Evolutionary conservation across 2,888 invertebrate species (phyloP).

Genomic region (Nomada ruficornis): DNA sequence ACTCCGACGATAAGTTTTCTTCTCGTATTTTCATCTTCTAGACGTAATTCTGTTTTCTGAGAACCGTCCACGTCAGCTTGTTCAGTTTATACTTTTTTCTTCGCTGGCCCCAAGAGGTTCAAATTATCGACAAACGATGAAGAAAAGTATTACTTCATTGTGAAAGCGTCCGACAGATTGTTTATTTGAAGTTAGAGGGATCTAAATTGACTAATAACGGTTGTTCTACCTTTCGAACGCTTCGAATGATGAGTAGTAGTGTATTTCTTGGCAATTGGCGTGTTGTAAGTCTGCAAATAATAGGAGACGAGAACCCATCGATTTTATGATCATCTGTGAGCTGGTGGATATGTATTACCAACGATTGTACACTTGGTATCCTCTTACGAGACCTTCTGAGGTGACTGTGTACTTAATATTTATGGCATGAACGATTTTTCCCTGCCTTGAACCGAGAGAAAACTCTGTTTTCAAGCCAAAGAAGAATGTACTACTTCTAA

Average conservation of each 20-base stretch:
- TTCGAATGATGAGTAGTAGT: not conserved
- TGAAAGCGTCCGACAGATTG: not conserved
- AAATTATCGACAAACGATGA: too few relatives aligned
- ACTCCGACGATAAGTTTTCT: not conserved
- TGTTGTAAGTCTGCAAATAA: slow-evolving; percentile 33
- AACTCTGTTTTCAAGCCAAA: too few relatives aligned
- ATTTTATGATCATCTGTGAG: not conserved
- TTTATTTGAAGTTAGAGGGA: not conserved
- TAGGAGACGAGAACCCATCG: not conserved
- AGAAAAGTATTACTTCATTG: not conserved
- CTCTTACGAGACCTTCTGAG: too few relatives aligned
- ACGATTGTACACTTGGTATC: not conserved
- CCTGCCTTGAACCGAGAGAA: too few relatives aligned
- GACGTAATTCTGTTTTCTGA: not conserved
- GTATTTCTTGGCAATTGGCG: not conserved
- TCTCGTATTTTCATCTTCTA: not conserved
- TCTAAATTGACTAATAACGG: slow-evolving; percentile 8
- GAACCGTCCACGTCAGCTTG: not conserved
- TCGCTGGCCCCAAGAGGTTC: not conserved
- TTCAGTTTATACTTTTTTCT: not conserved
- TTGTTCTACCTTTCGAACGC: slow-evolving; percentile 5
- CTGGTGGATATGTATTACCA: not conserved
- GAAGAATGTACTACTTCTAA: too few relatives aligned
- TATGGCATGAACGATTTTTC: too few relatives aligned
- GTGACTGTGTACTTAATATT: too few relatives aligned